Base-by-base conservation (phyloP, 2,113 vertebrate species). In the Emberiza fucata region DNA sequence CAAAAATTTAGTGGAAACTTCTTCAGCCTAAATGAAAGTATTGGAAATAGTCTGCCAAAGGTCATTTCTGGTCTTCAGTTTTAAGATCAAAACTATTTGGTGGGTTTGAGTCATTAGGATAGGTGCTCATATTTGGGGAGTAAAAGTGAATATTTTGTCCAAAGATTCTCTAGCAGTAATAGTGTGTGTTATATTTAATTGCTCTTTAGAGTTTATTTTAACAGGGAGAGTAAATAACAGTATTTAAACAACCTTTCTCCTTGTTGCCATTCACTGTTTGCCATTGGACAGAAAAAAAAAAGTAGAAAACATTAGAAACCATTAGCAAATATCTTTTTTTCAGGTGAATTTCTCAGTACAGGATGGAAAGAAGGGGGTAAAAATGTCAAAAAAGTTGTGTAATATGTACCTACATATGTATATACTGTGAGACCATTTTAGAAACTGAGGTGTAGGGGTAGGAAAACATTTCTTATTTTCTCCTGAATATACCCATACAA, bases 351-450 rank as follows among this genome's bases (percentile, higher is more conserved):
- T 72, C 14, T 77, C 22, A 33, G 23, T 28, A n/a, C 4, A 33
- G 4, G 12, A 14, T 35, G 22, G 27, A 82, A 85, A 79, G 14
- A 75, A 59, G 5, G 2, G 14, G 5, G 1, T 56, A 79, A 80
- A 81, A 63, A 51, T n/a, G 8, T 50, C 57, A 61, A 54, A 79
- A 71, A 61, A 6, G 1, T 3, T 42, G 1, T 63, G 23, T 54
- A 19, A 7, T 29, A 39, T 0, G 0, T 81, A 35, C 16, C 7
- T 39, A 31, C 11, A 5, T 19, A 29, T 1, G 5, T 39, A 35
- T 17, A 21, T 6, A 44, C 2, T 14, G 25, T n/a, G 13, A 65
- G 28, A 12, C 19, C 10, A 7, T 76, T 87, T 64, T 37, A 79
- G 61, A 81, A 25, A 31, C 19, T 45, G 57, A 77, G 25, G 22